phyloP scores from a whole-genome alignment of 2,888 invertebrate species.

The Anthophora plumipes region DNA sequence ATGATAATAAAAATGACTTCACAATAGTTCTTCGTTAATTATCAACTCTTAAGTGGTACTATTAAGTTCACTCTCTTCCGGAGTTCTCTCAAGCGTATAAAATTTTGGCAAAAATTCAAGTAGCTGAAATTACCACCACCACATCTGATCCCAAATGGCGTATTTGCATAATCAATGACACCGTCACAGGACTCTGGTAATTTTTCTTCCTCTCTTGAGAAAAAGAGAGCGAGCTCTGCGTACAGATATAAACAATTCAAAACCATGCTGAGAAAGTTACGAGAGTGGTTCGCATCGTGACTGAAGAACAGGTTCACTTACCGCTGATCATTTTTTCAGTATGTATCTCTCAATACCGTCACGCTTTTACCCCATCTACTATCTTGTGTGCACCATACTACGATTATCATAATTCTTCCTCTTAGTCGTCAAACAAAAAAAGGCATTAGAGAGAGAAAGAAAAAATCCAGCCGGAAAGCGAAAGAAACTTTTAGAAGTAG shows the following conservation, averaged over 20 bases:
- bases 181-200: no score
- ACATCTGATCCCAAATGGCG: no score
- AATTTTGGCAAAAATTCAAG: no score
- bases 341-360: not conserved
- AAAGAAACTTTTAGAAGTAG: not conserved
- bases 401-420: not conserved
- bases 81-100: no score
- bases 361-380: not conserved
- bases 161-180: no score
- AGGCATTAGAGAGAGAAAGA: no score
- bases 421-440: not conserved
- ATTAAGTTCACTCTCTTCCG: no score
- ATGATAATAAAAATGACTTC: no score
- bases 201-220: not conserved
- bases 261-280: not conserved
- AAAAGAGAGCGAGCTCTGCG: not conserved
- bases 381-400: not conserved
- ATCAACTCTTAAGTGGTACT: no score
- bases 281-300: not conserved
- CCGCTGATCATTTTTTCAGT: slow-evolving; percentile 20
- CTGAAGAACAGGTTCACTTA: not conserved
- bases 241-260: slow-evolving; percentile 12
- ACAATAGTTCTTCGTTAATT: no score
- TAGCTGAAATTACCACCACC: no score
- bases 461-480: not conserved